Conservation (phyloP, 2,113 vertebrate genomes). For the Menura novaehollandiae region DNA sequence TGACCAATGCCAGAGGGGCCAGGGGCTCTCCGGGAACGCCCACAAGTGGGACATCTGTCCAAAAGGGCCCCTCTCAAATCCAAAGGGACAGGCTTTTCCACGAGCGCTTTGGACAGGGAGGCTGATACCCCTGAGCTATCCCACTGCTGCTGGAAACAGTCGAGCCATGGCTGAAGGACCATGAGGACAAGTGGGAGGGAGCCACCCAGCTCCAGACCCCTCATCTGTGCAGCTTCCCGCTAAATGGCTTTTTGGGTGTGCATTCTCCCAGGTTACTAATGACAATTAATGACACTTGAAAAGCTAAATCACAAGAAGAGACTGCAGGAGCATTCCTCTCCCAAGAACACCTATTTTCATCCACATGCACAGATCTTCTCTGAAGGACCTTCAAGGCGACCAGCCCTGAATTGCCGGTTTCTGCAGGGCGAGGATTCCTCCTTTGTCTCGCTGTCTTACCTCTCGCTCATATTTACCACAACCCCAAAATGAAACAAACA, state of each 20-base stretch:
- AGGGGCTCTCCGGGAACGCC: not conserved
- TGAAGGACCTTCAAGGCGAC: not conserved
- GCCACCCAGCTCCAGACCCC: not conserved
- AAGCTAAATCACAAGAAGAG: not conserved
- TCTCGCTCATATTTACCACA: slow-evolving; percentile 8
- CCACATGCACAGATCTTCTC: not conserved
- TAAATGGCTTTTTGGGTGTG: not conserved
- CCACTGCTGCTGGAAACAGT: not conserved
- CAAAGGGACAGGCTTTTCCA: not conserved
- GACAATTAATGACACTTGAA: slow-evolving; percentile 5
- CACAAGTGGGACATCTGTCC: not conserved
- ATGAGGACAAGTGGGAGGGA: not conserved
- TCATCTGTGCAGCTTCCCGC: not conserved
- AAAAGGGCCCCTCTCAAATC: not conserved
- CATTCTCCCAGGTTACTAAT: not conserved
- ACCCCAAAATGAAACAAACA: slow-evolving; percentile 34
- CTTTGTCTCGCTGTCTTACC: slow-evolving; percentile 24
- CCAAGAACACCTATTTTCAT: not conserved
- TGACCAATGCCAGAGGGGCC: not conserved
- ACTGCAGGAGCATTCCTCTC: not conserved
- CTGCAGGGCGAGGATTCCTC: slow-evolving; percentile 7
- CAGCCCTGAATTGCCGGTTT: not conserved
- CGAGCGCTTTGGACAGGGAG: accelerated
- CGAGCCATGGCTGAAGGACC: not conserved
- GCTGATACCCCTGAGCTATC: accelerated